A percentile compares a stretch with the other conserved stretches of the same genome.
phyloP scores from a whole-genome alignment of 2,797 vertebrate species.

The Oreonectes daqikongensis region DNA sequence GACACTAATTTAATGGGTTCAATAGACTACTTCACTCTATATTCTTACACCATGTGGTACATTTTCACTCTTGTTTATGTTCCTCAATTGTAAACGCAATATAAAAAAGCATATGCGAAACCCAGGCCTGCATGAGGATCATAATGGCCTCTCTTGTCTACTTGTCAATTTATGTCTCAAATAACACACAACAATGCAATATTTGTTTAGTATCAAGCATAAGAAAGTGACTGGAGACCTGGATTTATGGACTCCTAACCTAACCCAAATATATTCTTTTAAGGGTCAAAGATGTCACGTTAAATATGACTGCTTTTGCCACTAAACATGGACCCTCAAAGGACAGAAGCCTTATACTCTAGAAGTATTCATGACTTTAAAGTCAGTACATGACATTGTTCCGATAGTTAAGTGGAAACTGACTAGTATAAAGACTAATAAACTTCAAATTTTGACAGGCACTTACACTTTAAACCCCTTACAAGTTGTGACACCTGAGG shows the following conservation, averaged over 20 bases:
- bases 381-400: not conserved
- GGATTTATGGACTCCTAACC: conserved; percentile 2
- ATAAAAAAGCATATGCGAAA: no score
- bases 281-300: conserved; percentile 1
- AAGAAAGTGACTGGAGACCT: not conserved
- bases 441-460: not conserved
- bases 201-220: not conserved
- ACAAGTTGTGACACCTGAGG: no score
- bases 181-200: not conserved
- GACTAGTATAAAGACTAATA: not conserved
- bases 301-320: not conserved
- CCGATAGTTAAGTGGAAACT: not conserved
- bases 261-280: not conserved
- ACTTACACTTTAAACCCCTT: not conserved
- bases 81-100: no score
- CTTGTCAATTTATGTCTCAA: not conserved
- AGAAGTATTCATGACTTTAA: not conserved
- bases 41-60: not conserved
- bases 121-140: no score
- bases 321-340: not conserved
- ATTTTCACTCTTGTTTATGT: no score
- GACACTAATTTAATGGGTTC: no score
- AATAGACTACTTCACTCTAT: no score
- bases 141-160: not conserved
- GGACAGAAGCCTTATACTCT: not conserved